phyloP scores from a whole-genome alignment of 2,888 invertebrate genomes.

The Eudasyphora cyanicolor region DNA sequence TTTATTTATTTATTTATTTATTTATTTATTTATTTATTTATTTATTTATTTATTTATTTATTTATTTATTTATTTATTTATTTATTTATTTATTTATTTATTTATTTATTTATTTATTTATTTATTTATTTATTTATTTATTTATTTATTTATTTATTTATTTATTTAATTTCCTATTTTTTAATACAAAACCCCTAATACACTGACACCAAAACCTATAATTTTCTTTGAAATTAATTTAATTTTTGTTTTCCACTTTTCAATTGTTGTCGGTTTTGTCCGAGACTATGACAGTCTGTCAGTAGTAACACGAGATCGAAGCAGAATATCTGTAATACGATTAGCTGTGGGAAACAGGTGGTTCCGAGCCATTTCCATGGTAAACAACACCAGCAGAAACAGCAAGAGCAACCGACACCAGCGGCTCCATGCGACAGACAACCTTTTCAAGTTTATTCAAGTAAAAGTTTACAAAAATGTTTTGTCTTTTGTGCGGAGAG shows the following conservation, averaged over 20 bases:
- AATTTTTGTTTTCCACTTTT: background rate
- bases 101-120: too few species aligned
- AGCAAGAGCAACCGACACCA: background rate
- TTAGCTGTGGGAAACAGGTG: constrained; percentile 25
- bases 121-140: too few species aligned
- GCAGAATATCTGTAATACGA: constrained; percentile 4
- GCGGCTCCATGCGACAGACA: background rate
- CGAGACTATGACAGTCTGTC: background rate
- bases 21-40: too few species aligned
- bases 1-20: too few species aligned
- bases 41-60: too few species aligned
- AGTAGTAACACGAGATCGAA: background rate
- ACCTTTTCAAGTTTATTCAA: constrained; percentile 8
- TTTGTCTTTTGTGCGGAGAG: background rate
- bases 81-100: too few species aligned
- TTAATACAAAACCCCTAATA: too few species aligned
- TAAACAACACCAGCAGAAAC: constrained; percentile 9
- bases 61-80: too few species aligned
- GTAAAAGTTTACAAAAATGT: constrained; percentile 14
- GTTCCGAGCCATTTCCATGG: background rate
- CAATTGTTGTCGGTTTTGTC: background rate
- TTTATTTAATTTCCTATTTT: too few species aligned
- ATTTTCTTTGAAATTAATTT: background rate
- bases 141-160: too few species aligned
- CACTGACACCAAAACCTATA: too few species aligned